phyloP scores from a whole-genome alignment of 30 jellyfish, hydroid and myxozoan species.

The Pseudorhiza aurosa region DNA sequence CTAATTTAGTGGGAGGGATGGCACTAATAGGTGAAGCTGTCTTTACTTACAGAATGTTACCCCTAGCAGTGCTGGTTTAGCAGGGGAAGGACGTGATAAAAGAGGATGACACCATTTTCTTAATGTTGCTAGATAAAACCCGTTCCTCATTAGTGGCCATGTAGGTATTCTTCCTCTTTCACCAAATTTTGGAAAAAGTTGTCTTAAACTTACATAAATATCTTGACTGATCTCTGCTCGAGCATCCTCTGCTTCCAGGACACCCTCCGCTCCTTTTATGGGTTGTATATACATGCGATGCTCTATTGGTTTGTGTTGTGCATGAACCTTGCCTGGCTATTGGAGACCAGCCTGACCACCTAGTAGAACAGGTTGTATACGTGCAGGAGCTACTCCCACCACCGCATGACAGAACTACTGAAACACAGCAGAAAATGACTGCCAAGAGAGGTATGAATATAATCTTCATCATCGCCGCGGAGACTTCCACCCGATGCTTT shows the following conservation, averaged over 20 bases:
- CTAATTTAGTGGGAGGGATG: too few relatives aligned
- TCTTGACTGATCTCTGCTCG: constrained; percentile 53
- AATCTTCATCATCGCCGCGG: not conserved
- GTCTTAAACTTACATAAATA: constrained; percentile 66
- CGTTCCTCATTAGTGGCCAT: too few relatives aligned
- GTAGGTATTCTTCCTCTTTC: too few relatives aligned
- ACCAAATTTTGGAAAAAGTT: too few relatives aligned
- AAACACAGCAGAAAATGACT: not conserved
- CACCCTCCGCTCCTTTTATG: constrained; percentile 68
- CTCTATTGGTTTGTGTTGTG: constrained; percentile 37
- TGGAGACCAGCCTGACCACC: constrained; percentile 55
- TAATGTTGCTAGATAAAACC: too few relatives aligned
- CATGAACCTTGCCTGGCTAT: constrained; percentile 48
- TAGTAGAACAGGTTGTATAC: constrained; percentile 61
- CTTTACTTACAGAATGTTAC: too few relatives aligned
- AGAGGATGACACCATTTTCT: too few relatives aligned
- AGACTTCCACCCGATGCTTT: not conserved
- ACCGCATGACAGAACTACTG: constrained; percentile 31
- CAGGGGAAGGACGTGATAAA: too few relatives aligned
- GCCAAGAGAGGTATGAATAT: not conserved
- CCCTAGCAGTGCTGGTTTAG: too few relatives aligned
- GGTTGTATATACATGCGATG: constrained; percentile 35
- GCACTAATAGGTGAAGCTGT: too few relatives aligned
- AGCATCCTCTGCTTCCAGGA: constrained; percentile 59
- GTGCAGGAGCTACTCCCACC: constrained; percentile 69